These are phyloP conservation scores for Microhierax caerulescens DNA, from an alignment of 2,797 vertebrate genomes.

Conservation along the genomic window DNA sequence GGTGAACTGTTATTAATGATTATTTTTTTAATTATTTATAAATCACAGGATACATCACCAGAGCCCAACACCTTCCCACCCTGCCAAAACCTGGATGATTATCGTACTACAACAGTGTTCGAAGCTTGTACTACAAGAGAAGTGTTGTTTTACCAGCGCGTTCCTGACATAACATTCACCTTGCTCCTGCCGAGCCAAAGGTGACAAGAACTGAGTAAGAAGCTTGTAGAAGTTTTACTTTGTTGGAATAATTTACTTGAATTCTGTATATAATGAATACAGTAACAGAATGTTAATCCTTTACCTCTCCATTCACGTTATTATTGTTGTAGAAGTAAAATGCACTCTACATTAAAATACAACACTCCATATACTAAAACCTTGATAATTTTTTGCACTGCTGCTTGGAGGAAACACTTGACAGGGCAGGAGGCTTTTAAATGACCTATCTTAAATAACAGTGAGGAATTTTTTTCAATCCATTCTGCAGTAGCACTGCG, in stretches of 20 bases:
- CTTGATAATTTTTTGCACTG: not conserved
- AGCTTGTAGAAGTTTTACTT: not conserved
- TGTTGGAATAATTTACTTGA: not conserved
- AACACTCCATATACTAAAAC: not conserved
- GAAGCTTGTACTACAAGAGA: not conserved
- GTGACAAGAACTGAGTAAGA: not conserved
- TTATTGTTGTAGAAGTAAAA: not conserved
- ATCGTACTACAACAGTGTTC: not conserved
- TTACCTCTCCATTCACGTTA: not conserved
- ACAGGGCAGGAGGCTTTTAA: not conserved
- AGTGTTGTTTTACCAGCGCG: not conserved
- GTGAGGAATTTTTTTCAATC: not conserved
- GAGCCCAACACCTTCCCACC: not conserved
- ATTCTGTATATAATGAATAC: not conserved
- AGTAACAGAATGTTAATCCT: not conserved
- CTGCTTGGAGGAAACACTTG: not conserved
- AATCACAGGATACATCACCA: not conserved
- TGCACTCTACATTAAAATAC: not conserved
- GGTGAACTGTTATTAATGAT: not conserved
- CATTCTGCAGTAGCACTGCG: not conserved
- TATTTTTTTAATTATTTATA: not conserved
- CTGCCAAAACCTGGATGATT: not conserved
- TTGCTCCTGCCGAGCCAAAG: not conserved
- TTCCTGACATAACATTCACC: not conserved
- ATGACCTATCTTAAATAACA: not conserved